These are phyloP conservation scores for Pseudomyrmex concolor DNA, from an alignment of 1,140 invertebrate species.

Conservation along the genomic window DNA sequence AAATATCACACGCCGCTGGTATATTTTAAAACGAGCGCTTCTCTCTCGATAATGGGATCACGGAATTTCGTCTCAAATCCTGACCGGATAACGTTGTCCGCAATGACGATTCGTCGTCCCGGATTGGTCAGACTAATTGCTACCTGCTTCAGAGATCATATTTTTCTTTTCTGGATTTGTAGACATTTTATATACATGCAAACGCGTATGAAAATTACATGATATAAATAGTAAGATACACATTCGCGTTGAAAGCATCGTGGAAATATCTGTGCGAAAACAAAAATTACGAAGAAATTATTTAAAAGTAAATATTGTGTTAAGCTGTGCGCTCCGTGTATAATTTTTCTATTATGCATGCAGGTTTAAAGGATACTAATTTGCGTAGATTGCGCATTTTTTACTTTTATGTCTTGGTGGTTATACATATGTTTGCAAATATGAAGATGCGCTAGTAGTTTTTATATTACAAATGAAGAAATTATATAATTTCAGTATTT, in stretches of 20 bases:
- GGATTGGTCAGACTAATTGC: slow-evolving; percentile 9
- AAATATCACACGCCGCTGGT: slow-evolving; percentile 75
- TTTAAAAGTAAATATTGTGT: background rate
- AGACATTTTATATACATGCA: background rate
- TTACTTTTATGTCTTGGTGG: background rate
- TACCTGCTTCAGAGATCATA: slow-evolving; percentile 1
- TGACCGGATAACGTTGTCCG: slow-evolving; percentile 31
- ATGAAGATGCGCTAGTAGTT: background rate
- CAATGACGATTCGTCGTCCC: slow-evolving; percentile 35
- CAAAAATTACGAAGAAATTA: no score
- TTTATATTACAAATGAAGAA: no score
- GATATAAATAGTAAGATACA: background rate
- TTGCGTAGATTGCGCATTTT: slow-evolving; percentile 6
- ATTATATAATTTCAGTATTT: no score
- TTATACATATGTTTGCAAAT: background rate
- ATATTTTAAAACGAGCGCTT: slow-evolving; percentile 82
- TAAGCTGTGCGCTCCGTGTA: background rate
- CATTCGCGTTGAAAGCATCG: background rate
- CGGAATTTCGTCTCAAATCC: slow-evolving; percentile 66
- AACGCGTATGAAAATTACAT: background rate
- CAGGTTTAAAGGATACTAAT: background rate
- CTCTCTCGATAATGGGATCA: slow-evolving; percentile 78
- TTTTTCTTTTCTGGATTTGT: slow-evolving; percentile 9
- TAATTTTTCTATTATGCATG: background rate
- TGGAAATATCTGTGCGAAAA: background rate